These are phyloP conservation scores for Salticus scenicus DNA, from an alignment of 2,888 invertebrate species.

Conservation along the genomic window DNA sequence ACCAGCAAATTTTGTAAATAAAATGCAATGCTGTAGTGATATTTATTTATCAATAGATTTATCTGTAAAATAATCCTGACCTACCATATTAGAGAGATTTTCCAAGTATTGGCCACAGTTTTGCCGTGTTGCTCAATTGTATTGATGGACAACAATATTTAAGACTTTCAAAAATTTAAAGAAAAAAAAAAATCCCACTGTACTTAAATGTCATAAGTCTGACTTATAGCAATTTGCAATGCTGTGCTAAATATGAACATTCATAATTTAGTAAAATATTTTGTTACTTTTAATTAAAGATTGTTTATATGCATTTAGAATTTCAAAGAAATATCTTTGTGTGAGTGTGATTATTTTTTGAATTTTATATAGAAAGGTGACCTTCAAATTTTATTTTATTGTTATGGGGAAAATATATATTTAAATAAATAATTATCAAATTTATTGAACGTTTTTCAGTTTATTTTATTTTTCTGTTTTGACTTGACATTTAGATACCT, in stretches of 20 bases:
- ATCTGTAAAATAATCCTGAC: not conserved
- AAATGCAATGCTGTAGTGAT: not conserved
- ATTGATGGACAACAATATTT: slow-evolving; percentile 42
- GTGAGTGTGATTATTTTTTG: slow-evolving; percentile 15
- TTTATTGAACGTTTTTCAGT: not conserved
- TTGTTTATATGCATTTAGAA: slow-evolving; percentile 19
- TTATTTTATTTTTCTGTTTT: not conserved
- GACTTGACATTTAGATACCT: not conserved
- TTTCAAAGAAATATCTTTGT: slow-evolving; percentile 11
- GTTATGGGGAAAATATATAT: slow-evolving; percentile 19
- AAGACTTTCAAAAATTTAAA: slow-evolving; percentile 38
- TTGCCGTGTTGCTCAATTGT: slow-evolving; percentile 53
- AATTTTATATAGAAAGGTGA: not conserved
- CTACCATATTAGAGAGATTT: not conserved
- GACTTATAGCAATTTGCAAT: slow-evolving; percentile 26
- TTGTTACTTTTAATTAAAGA: slow-evolving; percentile 27
- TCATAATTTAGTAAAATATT: slow-evolving; percentile 25
- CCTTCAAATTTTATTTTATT: slow-evolving; percentile 13
- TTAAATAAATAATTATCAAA: slow-evolving; percentile 17
- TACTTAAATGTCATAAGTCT: slow-evolving; percentile 13
- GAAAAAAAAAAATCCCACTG: no score
- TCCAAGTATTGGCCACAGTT: slow-evolving; percentile 39
- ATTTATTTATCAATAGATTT: slow-evolving; percentile 12
- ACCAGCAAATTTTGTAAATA: not conserved
- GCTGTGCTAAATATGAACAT: slow-evolving; percentile 27